A percentile compares a stretch with the other conserved stretches of the same genome.
Conservation (phyloP, 2,888 invertebrate species). For the Ernsta delagoae region DNA sequence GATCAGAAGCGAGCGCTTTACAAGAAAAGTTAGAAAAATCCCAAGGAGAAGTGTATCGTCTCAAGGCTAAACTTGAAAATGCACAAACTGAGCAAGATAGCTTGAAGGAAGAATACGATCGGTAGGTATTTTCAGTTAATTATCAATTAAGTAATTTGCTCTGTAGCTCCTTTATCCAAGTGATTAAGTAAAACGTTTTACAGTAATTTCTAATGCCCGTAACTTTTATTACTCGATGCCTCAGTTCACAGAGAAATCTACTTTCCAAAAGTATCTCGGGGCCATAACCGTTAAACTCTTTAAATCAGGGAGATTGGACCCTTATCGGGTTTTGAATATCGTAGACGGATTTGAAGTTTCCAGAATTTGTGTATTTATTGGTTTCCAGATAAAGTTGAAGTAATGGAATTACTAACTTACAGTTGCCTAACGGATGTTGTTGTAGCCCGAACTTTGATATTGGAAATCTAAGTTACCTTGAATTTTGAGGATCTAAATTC, state of each 20-base stretch:
- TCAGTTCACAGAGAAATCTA: slow-evolving; percentile 9
- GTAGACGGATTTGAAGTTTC: slow-evolving; percentile 17
- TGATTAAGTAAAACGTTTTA: slow-evolving; percentile 14
- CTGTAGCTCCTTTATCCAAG: not conserved
- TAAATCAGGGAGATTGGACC: slow-evolving; percentile 13
- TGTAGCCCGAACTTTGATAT: slow-evolving; percentile 7
- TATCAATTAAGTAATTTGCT: not conserved
- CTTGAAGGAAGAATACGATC: slow-evolving; percentile 95
- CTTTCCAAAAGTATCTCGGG: not conserved
- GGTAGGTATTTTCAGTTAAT: slow-evolving; percentile 58
- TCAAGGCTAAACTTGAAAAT: slow-evolving; percentile 97
- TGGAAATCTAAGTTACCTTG: slow-evolving; percentile 15
- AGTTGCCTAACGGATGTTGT: slow-evolving; percentile 5
- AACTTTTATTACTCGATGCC: slow-evolving; percentile 12
- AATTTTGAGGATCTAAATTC: not conserved
- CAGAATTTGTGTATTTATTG: slow-evolving; percentile 22
- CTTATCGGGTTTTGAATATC: slow-evolving; percentile 21
- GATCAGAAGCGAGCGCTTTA: slow-evolving; percentile 92
- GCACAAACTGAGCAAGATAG: slow-evolving; percentile 97
- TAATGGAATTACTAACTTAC: slow-evolving; percentile 11
- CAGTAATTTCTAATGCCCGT: not conserved
- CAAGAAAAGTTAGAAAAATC: slow-evolving; percentile 97
- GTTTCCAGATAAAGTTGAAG: slow-evolving; percentile 26
- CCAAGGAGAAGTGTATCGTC: slow-evolving; percentile 96
- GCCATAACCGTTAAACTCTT: slow-evolving; percentile 17